These are phyloP conservation scores for Atethmia centrago DNA, from an alignment of 2,888 invertebrate species.

Conservation along the genomic window DNA sequence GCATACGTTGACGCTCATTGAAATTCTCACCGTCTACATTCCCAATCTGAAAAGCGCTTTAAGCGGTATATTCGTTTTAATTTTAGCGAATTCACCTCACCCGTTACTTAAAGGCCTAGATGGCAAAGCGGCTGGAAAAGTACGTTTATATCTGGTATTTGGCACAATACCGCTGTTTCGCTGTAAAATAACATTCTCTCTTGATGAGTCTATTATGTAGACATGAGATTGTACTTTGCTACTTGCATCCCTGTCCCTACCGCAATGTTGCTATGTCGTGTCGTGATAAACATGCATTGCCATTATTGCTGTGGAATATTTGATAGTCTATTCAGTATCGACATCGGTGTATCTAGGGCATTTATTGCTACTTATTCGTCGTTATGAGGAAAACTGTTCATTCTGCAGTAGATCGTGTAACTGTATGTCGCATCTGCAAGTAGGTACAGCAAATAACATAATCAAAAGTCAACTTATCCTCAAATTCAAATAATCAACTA, in stretches of 20 bases:
- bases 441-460: neutral
- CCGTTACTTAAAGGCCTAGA: constrained; percentile 82
- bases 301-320: constrained; percentile 48
- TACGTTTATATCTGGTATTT: constrained; percentile 77
- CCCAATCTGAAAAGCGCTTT: constrained; percentile 40
- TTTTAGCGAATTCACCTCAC: constrained; percentile 74
- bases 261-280: constrained; percentile 61
- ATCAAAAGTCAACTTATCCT: constrained; percentile 2
- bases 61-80: constrained; percentile 60
- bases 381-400: constrained; percentile 39
- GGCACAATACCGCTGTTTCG: constrained; percentile 74
- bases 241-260: constrained; percentile 66
- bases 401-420: constrained; percentile 21
- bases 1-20: constrained; percentile 39
- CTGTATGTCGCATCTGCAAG: constrained; percentile 20
- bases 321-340: constrained; percentile 42
- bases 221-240: constrained; percentile 67
- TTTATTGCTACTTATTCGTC: constrained; percentile 40
- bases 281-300: constrained; percentile 48
- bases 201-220: constrained; percentile 75
- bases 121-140: constrained; percentile 83
- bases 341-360: constrained; percentile 36
- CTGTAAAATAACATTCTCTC: constrained; percentile 74
- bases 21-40: constrained; percentile 43
- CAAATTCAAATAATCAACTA: neutral